A percentile compares a stretch with the other conserved stretches of the same genome.
Conservation (phyloP, 2,888 invertebrate genomes). For the Spialia ferax region DNA sequence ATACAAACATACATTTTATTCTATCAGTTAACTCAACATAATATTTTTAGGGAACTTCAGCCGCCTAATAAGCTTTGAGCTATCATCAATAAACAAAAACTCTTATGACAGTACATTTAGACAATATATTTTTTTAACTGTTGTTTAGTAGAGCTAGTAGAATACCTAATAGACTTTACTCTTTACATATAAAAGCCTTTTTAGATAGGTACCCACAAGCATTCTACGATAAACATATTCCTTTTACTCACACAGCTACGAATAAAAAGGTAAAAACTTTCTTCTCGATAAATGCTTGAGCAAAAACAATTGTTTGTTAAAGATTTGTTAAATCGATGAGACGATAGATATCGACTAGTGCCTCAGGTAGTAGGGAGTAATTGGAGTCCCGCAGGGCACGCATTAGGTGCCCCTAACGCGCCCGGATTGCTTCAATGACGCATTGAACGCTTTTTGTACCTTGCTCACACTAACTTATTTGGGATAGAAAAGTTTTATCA, state of each 20-base stretch:
- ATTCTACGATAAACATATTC: neutral
- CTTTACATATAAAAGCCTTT: neutral
- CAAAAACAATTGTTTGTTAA: slow-evolving; percentile 20
- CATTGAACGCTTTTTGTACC: slow-evolving; percentile 68
- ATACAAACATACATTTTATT: too few species aligned
- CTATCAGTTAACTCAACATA: neutral
- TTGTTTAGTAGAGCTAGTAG: neutral
- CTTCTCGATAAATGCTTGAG: slow-evolving; percentile 20
- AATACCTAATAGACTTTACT: too few species aligned
- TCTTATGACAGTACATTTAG: too few species aligned
- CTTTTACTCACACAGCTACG: neutral
- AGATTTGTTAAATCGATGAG: slow-evolving; percentile 30
- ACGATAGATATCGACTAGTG: slow-evolving; percentile 45
- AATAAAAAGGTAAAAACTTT: slow-evolving; percentile 1
- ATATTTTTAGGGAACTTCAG: too few species aligned
- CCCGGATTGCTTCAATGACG: slow-evolving; percentile 74
- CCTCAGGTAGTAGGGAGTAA: slow-evolving; percentile 67
- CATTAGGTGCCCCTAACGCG: slow-evolving; percentile 69
- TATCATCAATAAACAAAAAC: too few species aligned
- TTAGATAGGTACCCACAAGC: neutral
- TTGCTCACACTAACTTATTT: slow-evolving; percentile 49
- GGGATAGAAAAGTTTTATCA: slow-evolving; percentile 38
- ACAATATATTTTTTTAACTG: too few species aligned
- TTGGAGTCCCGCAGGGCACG: slow-evolving; percentile 70
- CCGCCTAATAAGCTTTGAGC: too few species aligned